Evolutionary conservation across 35 echinoderm and acorn worm species (phyloP).

Genomic region (Lytechinus variegatus): DNA sequence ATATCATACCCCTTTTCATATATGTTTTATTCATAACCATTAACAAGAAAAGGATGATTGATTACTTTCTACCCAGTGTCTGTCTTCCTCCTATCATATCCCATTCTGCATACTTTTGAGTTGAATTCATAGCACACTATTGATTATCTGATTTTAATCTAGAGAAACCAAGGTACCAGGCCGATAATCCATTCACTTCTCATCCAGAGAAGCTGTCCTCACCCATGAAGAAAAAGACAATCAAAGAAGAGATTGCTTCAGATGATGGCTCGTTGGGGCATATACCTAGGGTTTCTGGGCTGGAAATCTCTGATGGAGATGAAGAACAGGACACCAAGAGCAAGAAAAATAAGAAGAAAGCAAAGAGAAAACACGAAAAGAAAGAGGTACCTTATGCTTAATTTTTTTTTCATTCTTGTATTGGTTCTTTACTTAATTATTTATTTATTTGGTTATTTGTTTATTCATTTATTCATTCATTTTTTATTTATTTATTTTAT

Average conservation of each 20-base stretch:
- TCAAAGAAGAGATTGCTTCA: neutral
- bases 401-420: neutral
- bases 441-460: no score
- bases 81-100: no score
- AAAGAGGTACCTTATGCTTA: neutral
- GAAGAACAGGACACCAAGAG: neutral
- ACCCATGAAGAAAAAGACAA: neutral
- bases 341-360: neutral
- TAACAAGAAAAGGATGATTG: no score
- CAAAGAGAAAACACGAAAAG: neutral
- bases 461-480: neutral
- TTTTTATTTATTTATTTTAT: neutral
- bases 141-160: neutral
- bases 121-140: no score
- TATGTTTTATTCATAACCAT: no score
- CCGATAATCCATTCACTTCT: neutral
- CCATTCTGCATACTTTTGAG: no score
- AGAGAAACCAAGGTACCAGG: neutral
- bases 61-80: no score
- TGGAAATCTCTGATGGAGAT: neutral
- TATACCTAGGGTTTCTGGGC: neutral
- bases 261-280: neutral
- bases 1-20: no score
- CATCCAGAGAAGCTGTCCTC: neutral
- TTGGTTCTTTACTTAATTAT: no score